These are phyloP conservation scores for Cacatua alba DNA, from an alignment of 2,113 vertebrate species.

Conservation along the genomic window DNA sequence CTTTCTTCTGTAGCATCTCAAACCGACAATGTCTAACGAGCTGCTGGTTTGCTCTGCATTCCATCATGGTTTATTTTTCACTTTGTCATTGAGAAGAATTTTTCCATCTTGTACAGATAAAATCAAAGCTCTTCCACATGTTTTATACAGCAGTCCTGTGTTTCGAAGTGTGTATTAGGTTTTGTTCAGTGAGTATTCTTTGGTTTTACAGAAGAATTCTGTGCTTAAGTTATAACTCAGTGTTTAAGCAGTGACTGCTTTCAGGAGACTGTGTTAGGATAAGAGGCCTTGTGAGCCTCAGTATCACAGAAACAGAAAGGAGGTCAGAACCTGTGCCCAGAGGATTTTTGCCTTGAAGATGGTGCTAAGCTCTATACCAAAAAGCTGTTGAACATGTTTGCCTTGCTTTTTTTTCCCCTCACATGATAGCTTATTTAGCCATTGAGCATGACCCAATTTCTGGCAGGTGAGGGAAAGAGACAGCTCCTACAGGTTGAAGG, in stretches of 20 bases:
- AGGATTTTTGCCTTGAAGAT: background rate
- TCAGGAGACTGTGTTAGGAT: background rate
- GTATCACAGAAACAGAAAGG: background rate
- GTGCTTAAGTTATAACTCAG: background rate
- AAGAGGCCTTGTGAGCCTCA: background rate
- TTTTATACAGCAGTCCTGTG: background rate
- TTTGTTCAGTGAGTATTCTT: background rate
- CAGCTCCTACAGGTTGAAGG: background rate
- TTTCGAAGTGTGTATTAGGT: background rate
- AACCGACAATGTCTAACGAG: fast-evolving
- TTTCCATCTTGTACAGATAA: background rate
- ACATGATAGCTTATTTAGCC: background rate
- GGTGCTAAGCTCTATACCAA: background rate
- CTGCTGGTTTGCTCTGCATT: background rate
- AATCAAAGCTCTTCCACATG: background rate
- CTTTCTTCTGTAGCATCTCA: background rate
- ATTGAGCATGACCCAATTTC: background rate
- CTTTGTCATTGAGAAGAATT: background rate
- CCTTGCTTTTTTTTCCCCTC: background rate
- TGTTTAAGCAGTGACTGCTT: background rate
- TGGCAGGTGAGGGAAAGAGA: background rate
- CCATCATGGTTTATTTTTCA: background rate
- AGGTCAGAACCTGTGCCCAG: background rate
- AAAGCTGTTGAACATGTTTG: background rate
- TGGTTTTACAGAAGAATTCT: background rate